Evolutionary conservation across 2,797 vertebrate species (phyloP), one percentile per base, ranked within the genome.

Genomic region (Gephyroberyx darwinii): DNA sequence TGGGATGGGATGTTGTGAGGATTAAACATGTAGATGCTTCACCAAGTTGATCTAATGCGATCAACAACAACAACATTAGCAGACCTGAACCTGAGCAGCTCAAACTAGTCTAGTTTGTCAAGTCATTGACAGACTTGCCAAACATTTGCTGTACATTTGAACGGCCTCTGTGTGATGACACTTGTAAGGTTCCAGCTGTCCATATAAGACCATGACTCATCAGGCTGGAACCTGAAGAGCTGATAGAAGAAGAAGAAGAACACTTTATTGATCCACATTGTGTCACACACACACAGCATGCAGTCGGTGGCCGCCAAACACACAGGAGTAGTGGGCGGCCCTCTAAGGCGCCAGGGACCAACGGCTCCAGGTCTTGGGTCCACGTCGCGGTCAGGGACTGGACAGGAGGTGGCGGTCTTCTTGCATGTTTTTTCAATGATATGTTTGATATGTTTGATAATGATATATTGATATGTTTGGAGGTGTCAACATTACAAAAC

Each of bases 21-120:
- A 84, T 84, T 82, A 86, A 74, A 75, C 84, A 75, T 85, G 85
- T 77, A 22, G 2, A 13, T 69, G 69, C 69, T 83, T 76, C 65
- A 73, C 65, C 67, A 20, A 71, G 69, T 66, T 59, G 62, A 59
- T 78, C 60, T 78, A 71, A 83, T 45, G n/a, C 13, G 56, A 77
- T 79, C 71, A 17, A 45, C 54, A 48, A 71, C 66, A 74, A 50
- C 26, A 45, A 37, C 33, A 26, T 26, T 26, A 26, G 26, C 0
- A 26, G 1, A 4, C 12, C 5, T 5, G 33, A 65, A 53, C 31
- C 58, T 39, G 19, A 60, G 70, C 33, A 63, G 37, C 39, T 26
- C 13, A 20, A 12, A 26, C 10, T 53, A 8, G 26, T 54, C 43
- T 39, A 71, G n/a, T 81, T 69, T 48, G 43, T 14, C 51, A 59